Percentiles rank a stretch among this genome's conserved stretches.
Conservation (phyloP, 2,888 invertebrate genomes). For the Drosophila nigricruria region DNA sequence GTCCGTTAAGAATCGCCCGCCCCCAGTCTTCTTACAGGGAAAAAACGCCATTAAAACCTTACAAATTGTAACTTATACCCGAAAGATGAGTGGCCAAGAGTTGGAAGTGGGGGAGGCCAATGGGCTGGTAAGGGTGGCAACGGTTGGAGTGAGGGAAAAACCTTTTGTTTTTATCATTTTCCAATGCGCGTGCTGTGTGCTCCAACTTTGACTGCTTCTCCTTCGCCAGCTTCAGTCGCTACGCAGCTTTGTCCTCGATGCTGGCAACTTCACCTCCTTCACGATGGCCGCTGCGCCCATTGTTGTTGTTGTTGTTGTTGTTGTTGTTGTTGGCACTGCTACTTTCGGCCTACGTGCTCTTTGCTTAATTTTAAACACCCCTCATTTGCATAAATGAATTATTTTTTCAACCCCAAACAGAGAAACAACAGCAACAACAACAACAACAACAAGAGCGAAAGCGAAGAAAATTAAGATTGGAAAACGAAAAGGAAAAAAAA, state of each 20-base stretch:
- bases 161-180: constrained; percentile 79
- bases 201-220: constrained; percentile 9
- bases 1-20: constrained; percentile 12
- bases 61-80: constrained; percentile 76
- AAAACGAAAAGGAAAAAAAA: constrained; percentile 51
- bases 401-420: constrained; percentile 81
- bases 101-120: constrained; percentile 6
- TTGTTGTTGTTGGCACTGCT: constrained; percentile 44
- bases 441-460: constrained; percentile 48
- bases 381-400: constrained; percentile 83
- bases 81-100: constrained; percentile 61
- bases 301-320: constrained; percentile 28
- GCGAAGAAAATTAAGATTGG: constrained; percentile 76
- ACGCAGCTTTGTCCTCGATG: constrained; percentile 24
- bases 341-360: constrained; percentile 80
- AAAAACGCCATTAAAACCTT: constrained; percentile 72
- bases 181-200: constrained; percentile 62
- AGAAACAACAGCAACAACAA: constrained; percentile 18
- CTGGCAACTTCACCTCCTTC: constrained; percentile 67
- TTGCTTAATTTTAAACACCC: constrained; percentile 82
- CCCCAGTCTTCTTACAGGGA: constrained; percentile 3
- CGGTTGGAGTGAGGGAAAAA: constrained; percentile 39
- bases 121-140: constrained; percentile 17
- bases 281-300: constrained; percentile 58
- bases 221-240: constrained; percentile 11